These are phyloP conservation scores for Smutsia gigantea DNA, from an alignment of 2,797 vertebrate genomes.

Conservation along the genomic window DNA sequence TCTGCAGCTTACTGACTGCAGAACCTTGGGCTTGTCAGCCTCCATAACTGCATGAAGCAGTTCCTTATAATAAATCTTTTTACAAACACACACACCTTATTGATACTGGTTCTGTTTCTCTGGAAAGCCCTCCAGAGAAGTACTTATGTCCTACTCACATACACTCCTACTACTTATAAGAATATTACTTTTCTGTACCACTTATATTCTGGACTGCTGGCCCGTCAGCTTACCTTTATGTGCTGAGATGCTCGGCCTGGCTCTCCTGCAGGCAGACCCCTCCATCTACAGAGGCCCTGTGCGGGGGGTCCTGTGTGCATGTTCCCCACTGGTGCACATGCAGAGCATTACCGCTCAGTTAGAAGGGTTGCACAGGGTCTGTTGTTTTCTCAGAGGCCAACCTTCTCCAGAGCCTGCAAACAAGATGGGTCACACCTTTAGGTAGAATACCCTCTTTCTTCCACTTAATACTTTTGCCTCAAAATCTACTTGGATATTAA, in stretches of 20 bases:
- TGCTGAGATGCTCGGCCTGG: neutral
- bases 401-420: rapidly evolving
- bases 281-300: neutral
- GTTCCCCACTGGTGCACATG: no score
- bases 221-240: neutral
- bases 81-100: neutral
- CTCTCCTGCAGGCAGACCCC: neutral
- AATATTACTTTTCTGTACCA: no score
- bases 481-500: neutral
- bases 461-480: neutral
- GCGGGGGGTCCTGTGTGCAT: neutral
- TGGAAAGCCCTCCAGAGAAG: neutral
- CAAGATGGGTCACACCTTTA: rapidly evolving
- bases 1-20: neutral
- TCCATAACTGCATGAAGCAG: no score
- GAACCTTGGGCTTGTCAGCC: neutral
- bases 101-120: neutral
- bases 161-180: no score
- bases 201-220: neutral
- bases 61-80: neutral
- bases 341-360: neutral
- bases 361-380: neutral
- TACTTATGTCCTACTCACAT: neutral
- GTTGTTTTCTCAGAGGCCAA: neutral
- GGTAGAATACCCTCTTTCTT: neutral